phyloP scores from a whole-genome alignment of 2,888 invertebrate species.

The Amitus sp. region DNA sequence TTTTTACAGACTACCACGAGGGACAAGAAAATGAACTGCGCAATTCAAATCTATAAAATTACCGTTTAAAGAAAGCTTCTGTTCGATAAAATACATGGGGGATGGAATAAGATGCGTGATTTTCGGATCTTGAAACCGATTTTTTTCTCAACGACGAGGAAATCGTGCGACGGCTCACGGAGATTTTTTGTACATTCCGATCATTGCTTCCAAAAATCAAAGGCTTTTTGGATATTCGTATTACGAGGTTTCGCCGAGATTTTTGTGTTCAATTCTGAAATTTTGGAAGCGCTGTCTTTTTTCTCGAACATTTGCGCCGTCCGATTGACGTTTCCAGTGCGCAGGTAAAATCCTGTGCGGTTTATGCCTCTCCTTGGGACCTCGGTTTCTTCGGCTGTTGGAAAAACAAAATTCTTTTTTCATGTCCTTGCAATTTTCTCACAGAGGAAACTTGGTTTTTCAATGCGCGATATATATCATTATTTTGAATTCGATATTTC shows the following conservation, averaged over 20 bases:
- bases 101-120: too few species aligned
- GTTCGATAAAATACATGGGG: too few species aligned
- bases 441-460: neutral
- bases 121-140: too few species aligned
- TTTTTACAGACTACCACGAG: too few species aligned
- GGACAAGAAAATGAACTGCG: too few species aligned
- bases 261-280: slow-evolving; percentile 5
- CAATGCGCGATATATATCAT: too few species aligned
- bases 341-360: slow-evolving; percentile 28
- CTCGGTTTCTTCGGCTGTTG: slow-evolving; percentile 49
- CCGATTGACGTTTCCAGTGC: slow-evolving; percentile 60
- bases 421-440: neutral
- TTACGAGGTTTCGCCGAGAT: slow-evolving; percentile 47
- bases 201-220: slow-evolving; percentile 66
- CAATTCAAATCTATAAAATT: too few species aligned
- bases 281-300: slow-evolving; percentile 38
- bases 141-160: too few species aligned
- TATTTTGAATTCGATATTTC: too few species aligned
- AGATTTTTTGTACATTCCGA: too few species aligned
- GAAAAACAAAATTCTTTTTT: slow-evolving; percentile 9
- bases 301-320: slow-evolving; percentile 61
- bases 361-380: slow-evolving; percentile 49
- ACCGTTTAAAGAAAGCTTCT: too few species aligned
- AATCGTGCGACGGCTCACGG: too few species aligned
- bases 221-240: slow-evolving; percentile 64